These are phyloP conservation scores for Megaceryle maxima DNA, from an alignment of 2,113 vertebrate species.

Conservation along the genomic window DNA sequence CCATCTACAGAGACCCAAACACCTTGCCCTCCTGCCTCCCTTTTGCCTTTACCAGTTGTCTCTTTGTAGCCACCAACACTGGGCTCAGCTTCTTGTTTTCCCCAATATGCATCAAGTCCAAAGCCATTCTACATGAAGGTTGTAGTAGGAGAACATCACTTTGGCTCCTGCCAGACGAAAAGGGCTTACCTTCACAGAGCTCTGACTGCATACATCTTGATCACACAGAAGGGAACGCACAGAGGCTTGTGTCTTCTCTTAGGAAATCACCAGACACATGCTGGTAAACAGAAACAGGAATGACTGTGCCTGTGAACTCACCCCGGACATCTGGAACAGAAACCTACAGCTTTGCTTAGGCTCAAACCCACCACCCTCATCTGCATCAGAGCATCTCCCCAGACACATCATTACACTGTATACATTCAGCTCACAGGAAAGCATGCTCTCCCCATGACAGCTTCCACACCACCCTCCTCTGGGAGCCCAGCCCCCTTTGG, in stretches of 20 bases:
- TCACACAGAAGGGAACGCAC: not conserved
- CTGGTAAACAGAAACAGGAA: slow-evolving; percentile 61
- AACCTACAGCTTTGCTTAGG: slow-evolving; percentile 16
- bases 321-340: slow-evolving; percentile 54
- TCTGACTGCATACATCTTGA: not conserved
- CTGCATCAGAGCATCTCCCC: not conserved
- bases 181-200: slow-evolving; percentile 42
- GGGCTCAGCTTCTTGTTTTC: not conserved
- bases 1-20: not conserved
- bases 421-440: not conserved
- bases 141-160: not conserved
- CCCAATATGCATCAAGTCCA: not conserved
- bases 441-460: not conserved
- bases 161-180: not conserved
- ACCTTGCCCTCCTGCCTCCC: not conserved
- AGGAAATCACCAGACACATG: slow-evolving; percentile 49
- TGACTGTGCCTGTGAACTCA: slow-evolving; percentile 25
- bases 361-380: not conserved
- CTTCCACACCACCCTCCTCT: not conserved
- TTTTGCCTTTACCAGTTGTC: not conserved
- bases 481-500: too few relatives aligned
- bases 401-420: not conserved
- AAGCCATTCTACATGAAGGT: not conserved
- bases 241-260: not conserved
- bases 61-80: not conserved